Conservation (phyloP, 2,888 invertebrate species). For the Onthophagus sagittarius region DNA sequence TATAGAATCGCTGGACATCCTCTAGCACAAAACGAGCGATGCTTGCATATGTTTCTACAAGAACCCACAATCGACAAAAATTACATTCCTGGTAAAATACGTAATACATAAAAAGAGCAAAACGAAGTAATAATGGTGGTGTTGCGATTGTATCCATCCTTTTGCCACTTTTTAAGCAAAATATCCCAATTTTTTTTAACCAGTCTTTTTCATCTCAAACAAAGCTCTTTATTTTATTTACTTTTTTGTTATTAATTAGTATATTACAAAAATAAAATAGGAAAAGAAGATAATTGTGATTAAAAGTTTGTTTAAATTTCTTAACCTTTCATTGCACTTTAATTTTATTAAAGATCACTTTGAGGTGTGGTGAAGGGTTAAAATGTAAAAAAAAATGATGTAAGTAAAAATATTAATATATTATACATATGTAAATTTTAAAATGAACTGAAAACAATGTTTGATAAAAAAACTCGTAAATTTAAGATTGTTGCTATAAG, state of each 20-base stretch:
- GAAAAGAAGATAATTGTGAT: not conserved
- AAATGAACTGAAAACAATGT: not conserved
- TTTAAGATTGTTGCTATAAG: not conserved
- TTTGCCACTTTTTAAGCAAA: constrained; percentile 6
- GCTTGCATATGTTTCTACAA: constrained; percentile 99
- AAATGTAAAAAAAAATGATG: not conserved
- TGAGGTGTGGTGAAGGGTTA: not conserved
- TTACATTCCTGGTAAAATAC: constrained; percentile 98
- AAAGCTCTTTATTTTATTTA: not conserved
- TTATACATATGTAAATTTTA: not conserved
- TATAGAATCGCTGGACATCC: constrained; percentile 95
- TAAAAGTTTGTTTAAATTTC: not conserved
- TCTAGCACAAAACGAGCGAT: constrained; percentile 96
- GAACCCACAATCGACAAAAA: constrained; percentile 97
- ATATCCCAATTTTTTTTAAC: not conserved
- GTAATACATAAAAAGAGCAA: constrained; percentile 72
- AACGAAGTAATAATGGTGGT: not conserved
- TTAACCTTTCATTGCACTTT: too few species aligned
- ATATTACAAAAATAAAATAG: not conserved
- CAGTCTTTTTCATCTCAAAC: not conserved
- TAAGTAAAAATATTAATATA: not conserved
- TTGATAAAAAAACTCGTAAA: not conserved
- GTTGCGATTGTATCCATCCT: constrained; percentile 28
- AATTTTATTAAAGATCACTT: too few species aligned
- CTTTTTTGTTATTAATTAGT: not conserved